Conservation (phyloP, 2,797 vertebrate species). For the Heteromormyrus szaboi region DNA sequence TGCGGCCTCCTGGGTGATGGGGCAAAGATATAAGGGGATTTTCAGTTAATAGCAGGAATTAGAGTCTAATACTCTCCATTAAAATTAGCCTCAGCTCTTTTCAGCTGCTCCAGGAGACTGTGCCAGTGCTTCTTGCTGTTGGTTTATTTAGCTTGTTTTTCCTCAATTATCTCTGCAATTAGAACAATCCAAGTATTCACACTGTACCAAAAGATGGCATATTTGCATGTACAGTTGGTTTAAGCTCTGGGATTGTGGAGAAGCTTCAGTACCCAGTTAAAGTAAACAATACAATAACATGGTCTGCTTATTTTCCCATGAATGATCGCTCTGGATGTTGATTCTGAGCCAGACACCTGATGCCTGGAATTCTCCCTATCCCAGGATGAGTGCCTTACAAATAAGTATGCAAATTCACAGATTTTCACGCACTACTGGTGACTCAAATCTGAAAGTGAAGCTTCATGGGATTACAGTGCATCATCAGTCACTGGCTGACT, state of each 20-base stretch:
- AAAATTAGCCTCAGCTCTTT: slow-evolving; percentile 13
- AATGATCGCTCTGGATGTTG: neutral
- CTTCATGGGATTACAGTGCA: neutral
- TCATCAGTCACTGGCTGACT: neutral
- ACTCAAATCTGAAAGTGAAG: neutral
- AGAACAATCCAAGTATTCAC: neutral
- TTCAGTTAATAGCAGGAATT: slow-evolving; percentile 16
- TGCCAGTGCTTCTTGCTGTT: neutral
- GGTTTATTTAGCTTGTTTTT: neutral
- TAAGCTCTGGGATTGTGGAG: neutral
- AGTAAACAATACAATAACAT: neutral
- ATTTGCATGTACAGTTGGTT: neutral
- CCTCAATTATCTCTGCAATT: neutral
- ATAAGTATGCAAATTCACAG: neutral
- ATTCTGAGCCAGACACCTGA: neutral
- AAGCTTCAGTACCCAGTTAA: neutral
- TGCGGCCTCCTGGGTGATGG: neutral
- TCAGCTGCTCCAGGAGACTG: neutral
- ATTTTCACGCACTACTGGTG: neutral
- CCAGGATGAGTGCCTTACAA: neutral
- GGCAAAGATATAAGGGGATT: slow-evolving; percentile 17
- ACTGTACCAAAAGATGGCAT: neutral
- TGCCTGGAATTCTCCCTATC: neutral
- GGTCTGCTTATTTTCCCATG: neutral
- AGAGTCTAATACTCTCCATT: slow-evolving; percentile 12